These are phyloP conservation scores for Aphis craccivora DNA, from an alignment of 1,140 invertebrate genomes.

Conservation along the genomic window DNA sequence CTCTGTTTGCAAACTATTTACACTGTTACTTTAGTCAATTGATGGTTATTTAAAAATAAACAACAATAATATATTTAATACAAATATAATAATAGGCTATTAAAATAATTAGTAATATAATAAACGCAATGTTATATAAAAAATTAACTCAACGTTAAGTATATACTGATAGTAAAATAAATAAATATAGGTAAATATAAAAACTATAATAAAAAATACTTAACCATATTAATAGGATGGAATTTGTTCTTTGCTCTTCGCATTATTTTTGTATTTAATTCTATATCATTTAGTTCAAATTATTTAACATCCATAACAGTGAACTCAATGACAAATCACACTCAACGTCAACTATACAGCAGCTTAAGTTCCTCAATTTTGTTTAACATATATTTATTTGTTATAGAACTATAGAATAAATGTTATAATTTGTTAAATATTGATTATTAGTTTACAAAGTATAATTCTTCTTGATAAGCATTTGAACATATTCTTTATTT, in stretches of 20 bases:
- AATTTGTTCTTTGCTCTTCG: neutral
- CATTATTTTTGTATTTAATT: no score
- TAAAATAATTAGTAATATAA: neutral
- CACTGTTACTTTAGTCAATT: no score
- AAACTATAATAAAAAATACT: neutral
- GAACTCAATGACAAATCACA: no score
- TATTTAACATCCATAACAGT: neutral
- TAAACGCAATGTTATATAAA: neutral
- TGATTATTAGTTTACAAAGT: neutral
- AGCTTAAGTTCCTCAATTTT: neutral
- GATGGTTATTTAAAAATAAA: no score
- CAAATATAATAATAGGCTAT: neutral
- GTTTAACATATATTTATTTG: neutral
- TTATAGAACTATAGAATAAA: neutral
- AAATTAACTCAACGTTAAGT: neutral
- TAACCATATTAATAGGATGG: neutral
- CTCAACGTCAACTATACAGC: no score
- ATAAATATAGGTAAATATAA: neutral
- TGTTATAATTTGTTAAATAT: neutral
- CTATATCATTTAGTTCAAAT: neutral
- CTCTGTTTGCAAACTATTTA: no score
- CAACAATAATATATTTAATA: no score
- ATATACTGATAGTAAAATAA: neutral
- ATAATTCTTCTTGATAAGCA: neutral
- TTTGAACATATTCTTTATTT: neutral